Percentiles rank a stretch among this genome's conserved stretches.
phyloP scores from a whole-genome alignment of 2,888 invertebrate genomes.

The Lathronympha strigana region DNA sequence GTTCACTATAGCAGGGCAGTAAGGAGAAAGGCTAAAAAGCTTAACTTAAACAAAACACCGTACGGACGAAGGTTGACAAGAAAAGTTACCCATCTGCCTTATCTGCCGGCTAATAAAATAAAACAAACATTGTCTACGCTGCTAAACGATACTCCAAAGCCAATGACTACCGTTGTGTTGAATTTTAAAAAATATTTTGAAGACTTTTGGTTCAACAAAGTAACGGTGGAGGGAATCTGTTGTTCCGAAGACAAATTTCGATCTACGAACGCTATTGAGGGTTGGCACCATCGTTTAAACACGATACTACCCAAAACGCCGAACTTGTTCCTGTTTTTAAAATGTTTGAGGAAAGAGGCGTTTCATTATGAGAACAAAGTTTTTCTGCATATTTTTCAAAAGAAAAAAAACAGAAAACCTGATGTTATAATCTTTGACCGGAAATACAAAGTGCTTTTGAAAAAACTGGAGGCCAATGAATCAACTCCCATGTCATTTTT shows the following conservation, averaged over 20 bases:
- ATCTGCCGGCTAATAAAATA: slow-evolving; percentile 15
- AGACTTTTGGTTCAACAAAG: too few species aligned
- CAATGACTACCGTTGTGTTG: too few species aligned
- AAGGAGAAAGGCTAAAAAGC: neutral
- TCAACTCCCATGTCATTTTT: too few species aligned
- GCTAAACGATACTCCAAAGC: too few species aligned
- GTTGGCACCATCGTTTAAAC: slow-evolving; percentile 1
- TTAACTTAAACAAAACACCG: slow-evolving; percentile 5
- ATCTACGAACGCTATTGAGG: too few species aligned
- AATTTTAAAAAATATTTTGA: too few species aligned
- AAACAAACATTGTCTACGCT: too few species aligned
- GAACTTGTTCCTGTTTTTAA: slow-evolving; percentile 11
- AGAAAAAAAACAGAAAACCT: neutral
- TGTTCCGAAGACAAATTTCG: neutral
- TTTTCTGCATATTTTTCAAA: neutral
- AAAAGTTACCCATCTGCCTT: slow-evolving; percentile 5
- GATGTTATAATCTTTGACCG: neutral
- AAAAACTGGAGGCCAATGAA: neutral
- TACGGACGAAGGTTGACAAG: slow-evolving; percentile 5
- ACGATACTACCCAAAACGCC: slow-evolving; percentile 15
- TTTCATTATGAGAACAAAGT: neutral
- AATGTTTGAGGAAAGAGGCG: neutral
- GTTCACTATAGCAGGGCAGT: slow-evolving; percentile 11
- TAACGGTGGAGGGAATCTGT: neutral
- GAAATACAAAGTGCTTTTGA: neutral